A percentile compares a stretch with the other conserved stretches of the same genome.
phyloP scores from a whole-genome alignment of 2,113 vertebrate species.

The Nibea coibor region DNA sequence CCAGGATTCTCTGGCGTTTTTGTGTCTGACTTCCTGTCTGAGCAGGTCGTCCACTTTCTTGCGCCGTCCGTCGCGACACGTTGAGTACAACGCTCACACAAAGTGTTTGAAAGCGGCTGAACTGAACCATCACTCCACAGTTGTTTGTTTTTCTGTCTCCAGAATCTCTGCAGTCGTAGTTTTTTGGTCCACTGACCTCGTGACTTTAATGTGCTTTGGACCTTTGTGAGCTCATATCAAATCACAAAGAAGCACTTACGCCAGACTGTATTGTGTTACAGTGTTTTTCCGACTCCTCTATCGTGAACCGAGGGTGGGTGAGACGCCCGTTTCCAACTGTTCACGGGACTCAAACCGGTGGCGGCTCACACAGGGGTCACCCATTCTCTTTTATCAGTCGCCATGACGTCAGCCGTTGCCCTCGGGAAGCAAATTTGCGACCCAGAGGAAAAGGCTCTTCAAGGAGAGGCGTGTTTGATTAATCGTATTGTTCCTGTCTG shows the following conservation, averaged over 20 bases:
- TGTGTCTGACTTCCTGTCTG: too few relatives aligned
- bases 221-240: slow-evolving; percentile 36
- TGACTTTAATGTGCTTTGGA: slow-evolving; percentile 19
- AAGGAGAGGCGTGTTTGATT: slow-evolving; percentile 77
- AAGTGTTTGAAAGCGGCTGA: too few relatives aligned
- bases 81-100: too few relatives aligned
- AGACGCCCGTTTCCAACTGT: slow-evolving; percentile 50
- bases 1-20: too few relatives aligned
- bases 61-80: too few relatives aligned
- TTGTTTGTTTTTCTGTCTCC: not conserved
- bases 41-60: too few relatives aligned
- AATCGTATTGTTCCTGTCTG: slow-evolving; percentile 78
- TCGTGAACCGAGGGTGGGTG: slow-evolving; percentile 60
- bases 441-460: slow-evolving; percentile 74
- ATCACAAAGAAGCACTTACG: slow-evolving; percentile 39
- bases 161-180: not conserved
- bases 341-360: slow-evolving; percentile 23
- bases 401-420: slow-evolving; percentile 71
- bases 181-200: slow-evolving; percentile 16
- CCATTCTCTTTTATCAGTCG: slow-evolving; percentile 57
- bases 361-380: slow-evolving; percentile 64
- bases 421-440: slow-evolving; percentile 70
- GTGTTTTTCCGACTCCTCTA: slow-evolving; percentile 30
- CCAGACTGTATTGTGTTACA: slow-evolving; percentile 20
- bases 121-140: too few relatives aligned